phyloP scores from a whole-genome alignment of 92 coral and sea anemone genomes.

The Bergia puertoricense region DNA sequence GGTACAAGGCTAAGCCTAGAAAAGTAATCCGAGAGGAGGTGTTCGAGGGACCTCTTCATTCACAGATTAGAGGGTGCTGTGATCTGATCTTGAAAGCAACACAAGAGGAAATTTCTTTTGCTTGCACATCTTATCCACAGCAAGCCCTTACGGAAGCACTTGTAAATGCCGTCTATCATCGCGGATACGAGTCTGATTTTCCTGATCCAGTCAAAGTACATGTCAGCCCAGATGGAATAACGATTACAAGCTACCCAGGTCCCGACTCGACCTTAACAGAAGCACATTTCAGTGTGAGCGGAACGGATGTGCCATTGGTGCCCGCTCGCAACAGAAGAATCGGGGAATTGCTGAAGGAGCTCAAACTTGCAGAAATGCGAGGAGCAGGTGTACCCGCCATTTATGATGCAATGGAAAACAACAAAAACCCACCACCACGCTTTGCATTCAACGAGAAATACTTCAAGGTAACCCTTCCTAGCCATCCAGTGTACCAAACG shows the following conservation, averaged over 20 bases:
- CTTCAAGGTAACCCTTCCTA: constrained; percentile 70
- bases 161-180: constrained; percentile 79
- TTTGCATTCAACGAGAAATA: constrained; percentile 50
- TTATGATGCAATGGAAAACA: constrained; percentile 63
- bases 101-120: constrained; percentile 56
- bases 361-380: constrained; percentile 71
- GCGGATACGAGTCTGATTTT: constrained; percentile 64
- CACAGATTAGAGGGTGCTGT: constrained; percentile 57
- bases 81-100: constrained; percentile 50
- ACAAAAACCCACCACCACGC: constrained; percentile 65
- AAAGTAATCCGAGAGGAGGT: constrained; percentile 49
- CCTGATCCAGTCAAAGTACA: constrained; percentile 64
- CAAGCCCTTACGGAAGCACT: constrained; percentile 73
- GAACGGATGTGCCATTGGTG: constrained; percentile 61
- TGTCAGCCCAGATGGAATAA: constrained; percentile 61
- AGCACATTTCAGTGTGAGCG: constrained; percentile 58
- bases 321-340: constrained; percentile 82
- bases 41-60: constrained; percentile 58
- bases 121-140: constrained; percentile 61
- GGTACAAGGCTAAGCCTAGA: constrained; percentile 54
- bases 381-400: constrained; percentile 73
- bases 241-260: constrained; percentile 77
- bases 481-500: constrained; percentile 69
- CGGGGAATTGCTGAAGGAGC: constrained; percentile 67
- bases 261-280: constrained; percentile 57